Evolutionary conservation across 2,888 invertebrate genomes (phyloP), one percentile per base, ranked within the genome.

Genomic region (Eilema griseolum): DNA sequence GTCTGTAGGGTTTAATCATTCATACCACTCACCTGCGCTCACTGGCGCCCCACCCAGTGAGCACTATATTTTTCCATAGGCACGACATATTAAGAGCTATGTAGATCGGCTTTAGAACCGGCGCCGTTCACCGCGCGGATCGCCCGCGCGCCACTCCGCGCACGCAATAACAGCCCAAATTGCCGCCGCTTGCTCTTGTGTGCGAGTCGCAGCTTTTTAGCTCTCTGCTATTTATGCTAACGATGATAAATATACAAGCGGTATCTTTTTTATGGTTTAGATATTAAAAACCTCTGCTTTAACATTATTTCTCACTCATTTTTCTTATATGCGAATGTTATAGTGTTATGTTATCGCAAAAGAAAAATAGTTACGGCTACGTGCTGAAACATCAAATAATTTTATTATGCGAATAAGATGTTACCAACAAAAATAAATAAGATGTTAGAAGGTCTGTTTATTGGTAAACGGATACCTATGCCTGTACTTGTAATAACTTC

Each of bases 1-100:
- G n/a, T n/a, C 3, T 33, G 33, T 33, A 10, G 8, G 33, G 33
- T 10, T 4, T 33, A 8, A 10, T 33, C 3, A 37, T 8, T 33
- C 14, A n/a, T 11, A 1, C 20, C 11, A 31, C 14, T 10, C 23
- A 20, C 20, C 61, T 33, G 24, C 52, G 31, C 7, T 1, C 31
- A 61, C 14, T 61, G 61, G 5, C 8, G 14, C 61, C 28, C 14
- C 31, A 61, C 61, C 61, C 41, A 10, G 23, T 7, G 52, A 67
- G 70, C 73, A 74, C 81, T 77, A 81, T 82, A 83, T 83, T 80
- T 83, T 83, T 76, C 72, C 74, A 79, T 75, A 62, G 79, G 61
- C 72, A 68, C 74, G 73, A 81, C 78, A 82, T 80, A 82, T 82
- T 76, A 77, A 69, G 11, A 66, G 70, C 67, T 72, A 69, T 72